These are phyloP conservation scores for Eulemur rufifrons DNA, from an alignment of 2,113 vertebrate genomes.

Conservation along the genomic window DNA sequence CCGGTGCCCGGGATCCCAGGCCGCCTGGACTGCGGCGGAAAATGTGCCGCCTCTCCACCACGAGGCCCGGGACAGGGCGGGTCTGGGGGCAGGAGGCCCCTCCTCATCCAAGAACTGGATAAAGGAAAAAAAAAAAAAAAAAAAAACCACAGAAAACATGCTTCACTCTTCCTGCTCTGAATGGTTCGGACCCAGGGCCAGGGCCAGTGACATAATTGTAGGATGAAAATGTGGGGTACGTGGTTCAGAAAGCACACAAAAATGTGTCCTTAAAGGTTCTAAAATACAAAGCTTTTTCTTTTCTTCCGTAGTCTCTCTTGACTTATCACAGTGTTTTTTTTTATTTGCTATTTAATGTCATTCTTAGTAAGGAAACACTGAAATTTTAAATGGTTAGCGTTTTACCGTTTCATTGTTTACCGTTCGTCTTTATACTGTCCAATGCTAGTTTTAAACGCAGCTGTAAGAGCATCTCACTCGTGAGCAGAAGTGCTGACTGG, in stretches of 20 bases:
- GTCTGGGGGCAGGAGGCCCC: background rate
- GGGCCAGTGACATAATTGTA: background rate
- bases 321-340: background rate
- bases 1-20: background rate
- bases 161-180: background rate
- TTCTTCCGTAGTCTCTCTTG: background rate
- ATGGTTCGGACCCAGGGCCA: background rate
- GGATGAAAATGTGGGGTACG: background rate
- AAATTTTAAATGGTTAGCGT: background rate
- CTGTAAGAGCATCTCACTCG: background rate
- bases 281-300: background rate
- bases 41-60: background rate
- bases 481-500: background rate
- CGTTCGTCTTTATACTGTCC: background rate
- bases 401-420: background rate
- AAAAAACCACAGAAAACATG: too few relatives aligned
- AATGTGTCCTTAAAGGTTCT: background rate
- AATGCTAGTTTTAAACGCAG: background rate
- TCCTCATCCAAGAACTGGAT: background rate
- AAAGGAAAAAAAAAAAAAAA: background rate
- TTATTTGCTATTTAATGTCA: background rate
- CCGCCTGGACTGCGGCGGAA: background rate
- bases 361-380: background rate
- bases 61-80: background rate
- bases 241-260: background rate